A percentile compares a stretch with the other conserved stretches of the same genome.
These are phyloP conservation scores for Chrysogorgia sp. DNA, from an alignment of 92 coral and sea anemone species.

Conservation along the genomic window DNA sequence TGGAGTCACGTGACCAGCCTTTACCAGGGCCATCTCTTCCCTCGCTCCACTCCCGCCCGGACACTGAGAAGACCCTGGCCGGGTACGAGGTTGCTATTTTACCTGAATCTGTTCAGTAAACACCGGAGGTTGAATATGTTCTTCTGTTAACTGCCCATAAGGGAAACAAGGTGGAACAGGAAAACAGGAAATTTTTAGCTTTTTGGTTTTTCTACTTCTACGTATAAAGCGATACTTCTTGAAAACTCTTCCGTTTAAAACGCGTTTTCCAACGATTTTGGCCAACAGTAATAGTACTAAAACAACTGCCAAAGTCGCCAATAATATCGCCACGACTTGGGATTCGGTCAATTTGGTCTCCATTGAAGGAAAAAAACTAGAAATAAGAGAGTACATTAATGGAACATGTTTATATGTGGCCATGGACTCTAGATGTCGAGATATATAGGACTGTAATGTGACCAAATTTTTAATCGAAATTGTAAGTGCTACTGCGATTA, in stretches of 20 bases:
- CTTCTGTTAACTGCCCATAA: slow-evolving; percentile 4
- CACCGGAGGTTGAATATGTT: slow-evolving; percentile 24
- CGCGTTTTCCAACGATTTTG: slow-evolving; percentile 12
- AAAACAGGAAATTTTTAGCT: neutral
- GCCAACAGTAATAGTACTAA: slow-evolving; percentile 18
- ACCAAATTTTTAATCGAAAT: no score
- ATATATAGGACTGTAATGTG: no score
- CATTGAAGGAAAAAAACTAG: slow-evolving; percentile 7
- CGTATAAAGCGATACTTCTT: slow-evolving; percentile 8
- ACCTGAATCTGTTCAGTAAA: slow-evolving; percentile 13
- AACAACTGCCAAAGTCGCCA: slow-evolving; percentile 2
- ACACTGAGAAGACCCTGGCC: neutral
- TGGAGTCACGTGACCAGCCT: no score
- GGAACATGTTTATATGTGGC: no score
- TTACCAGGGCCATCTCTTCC: no score
- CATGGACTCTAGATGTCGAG: no score
- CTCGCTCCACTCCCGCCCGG: no score
- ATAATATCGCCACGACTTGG: slow-evolving; percentile 7
- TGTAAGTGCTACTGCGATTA: no score
- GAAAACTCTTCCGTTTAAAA: slow-evolving; percentile 18
- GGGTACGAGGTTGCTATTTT: neutral
- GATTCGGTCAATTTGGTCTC: slow-evolving; percentile 17
- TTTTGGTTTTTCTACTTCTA: neutral
- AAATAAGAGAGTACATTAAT: neutral
- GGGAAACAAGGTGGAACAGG: slow-evolving; percentile 9